These are phyloP conservation scores for Lepidocyrtoides sp. DNA, from an alignment of 2,888 invertebrate genomes.

Conservation along the genomic window DNA sequence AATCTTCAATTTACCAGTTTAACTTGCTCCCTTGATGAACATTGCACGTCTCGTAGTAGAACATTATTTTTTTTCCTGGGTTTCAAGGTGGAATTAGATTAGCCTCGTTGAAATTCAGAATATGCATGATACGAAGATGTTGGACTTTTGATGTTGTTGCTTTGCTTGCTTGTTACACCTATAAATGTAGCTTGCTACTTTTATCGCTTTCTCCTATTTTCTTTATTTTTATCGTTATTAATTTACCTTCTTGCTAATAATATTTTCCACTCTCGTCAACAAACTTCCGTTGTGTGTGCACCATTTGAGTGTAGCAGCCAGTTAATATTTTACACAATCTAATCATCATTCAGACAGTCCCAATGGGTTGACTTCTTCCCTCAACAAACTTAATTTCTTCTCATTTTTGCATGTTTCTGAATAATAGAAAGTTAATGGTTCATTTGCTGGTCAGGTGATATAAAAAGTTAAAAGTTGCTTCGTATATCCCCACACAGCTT, in stretches of 20 bases:
- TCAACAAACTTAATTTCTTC: too few species aligned
- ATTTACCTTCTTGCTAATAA: neutral
- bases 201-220: too few species aligned
- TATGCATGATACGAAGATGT: neutral
- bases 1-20: conserved; percentile 1
- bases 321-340: too few species aligned
- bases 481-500: too few species aligned
- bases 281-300: neutral
- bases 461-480: too few species aligned
- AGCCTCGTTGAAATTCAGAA: conserved; percentile 44
- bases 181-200: neutral
- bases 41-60: neutral
- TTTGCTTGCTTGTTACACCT: neutral
- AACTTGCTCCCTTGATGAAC: neutral
- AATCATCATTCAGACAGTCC: too few species aligned
- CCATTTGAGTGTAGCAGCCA: too few species aligned
- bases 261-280: neutral
- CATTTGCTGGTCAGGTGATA: too few species aligned
- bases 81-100: conserved; percentile 30
- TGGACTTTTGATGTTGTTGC: neutral
- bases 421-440: too few species aligned
- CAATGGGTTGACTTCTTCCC: too few species aligned
- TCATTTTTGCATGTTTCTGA: too few species aligned
- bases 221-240: conserved; percentile 17
- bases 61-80: neutral